Evolutionary conservation across 2,113 vertebrate genomes (phyloP), one percentile per base, ranked within the genome.

Genomic region (Sebastes schlegelii): DNA sequence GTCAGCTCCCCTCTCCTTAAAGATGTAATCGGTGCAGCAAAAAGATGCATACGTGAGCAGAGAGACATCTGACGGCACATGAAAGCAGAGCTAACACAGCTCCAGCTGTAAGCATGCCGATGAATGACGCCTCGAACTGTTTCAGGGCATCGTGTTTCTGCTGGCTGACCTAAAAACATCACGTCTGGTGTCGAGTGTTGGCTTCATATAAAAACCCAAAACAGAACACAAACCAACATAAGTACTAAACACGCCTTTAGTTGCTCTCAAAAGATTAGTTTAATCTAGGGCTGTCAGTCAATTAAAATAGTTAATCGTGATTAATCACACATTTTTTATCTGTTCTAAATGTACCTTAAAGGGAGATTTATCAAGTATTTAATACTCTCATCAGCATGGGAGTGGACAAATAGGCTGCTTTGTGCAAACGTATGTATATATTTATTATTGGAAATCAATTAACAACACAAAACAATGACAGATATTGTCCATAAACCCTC

Each of bases 261-360:
- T 69, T 62, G 69, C 19, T n/a, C 63, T 65, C n/a, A 2, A 5
- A 14, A 70, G 76, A 85, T 83, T 65, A 45, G 80, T 85, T 84
- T 77, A 34, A 34, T 34, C 3, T 34, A 34, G 34, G 34, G 34
- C 34, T 34, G 34, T 34, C 4, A 34, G 34, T 34, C 34, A 34
- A 34, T 34, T 34, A 34, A 34, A 34, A 34, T 34, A 34, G 34
- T 34, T 34, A 34, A 34, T 34, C 34, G 34, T 34, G 34, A 34
- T 34, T 34, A 34, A 34, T 34, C 34, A 34, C 34, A 34, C 34
- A 34, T 34, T 34, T 34, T 34, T 34, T 34, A 34, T 34, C 34
- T 34, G 34, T 34, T 34, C 34, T 34, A 34, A 34, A 34, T 34
- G 34, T 34, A 34, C 34, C 34, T 34, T 34, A 34, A 34, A 34